Evolutionary conservation across 1,140 invertebrate genomes (phyloP).

Genomic region (Penaeus vannamei): DNA sequence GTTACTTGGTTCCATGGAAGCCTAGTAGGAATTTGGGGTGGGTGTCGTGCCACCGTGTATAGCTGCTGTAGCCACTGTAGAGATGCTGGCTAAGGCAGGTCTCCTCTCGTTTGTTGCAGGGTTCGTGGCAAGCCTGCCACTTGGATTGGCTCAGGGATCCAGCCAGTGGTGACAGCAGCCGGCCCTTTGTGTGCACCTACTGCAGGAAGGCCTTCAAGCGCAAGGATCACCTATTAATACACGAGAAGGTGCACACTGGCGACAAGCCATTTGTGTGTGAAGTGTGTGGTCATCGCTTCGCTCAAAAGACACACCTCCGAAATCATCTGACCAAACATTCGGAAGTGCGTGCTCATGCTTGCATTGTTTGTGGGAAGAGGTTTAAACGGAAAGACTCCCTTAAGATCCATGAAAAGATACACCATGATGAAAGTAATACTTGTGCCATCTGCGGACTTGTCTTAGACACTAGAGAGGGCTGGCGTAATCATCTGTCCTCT

Average conservation of each 20-base stretch:
- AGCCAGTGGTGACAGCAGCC: slow-evolving; percentile 72
- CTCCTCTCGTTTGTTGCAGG: slow-evolving; percentile 64
- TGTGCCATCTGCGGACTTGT: slow-evolving; percentile 61
- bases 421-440: slow-evolving; percentile 61
- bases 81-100: slow-evolving; percentile 62
- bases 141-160: slow-evolving; percentile 59
- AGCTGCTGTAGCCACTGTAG: slow-evolving; percentile 46
- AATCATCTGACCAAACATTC: slow-evolving; percentile 68
- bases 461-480: slow-evolving; percentile 50
- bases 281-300: slow-evolving; percentile 66
- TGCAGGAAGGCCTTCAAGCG: slow-evolving; percentile 79
- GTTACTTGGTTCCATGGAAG: too few relatives aligned
- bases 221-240: slow-evolving; percentile 80
- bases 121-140: slow-evolving; percentile 58
- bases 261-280: slow-evolving; percentile 73
- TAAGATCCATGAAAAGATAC: slow-evolving; percentile 67
- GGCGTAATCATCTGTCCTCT: slow-evolving; percentile 52
- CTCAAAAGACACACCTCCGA: slow-evolving; percentile 66
- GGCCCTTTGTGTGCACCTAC: slow-evolving; percentile 78
- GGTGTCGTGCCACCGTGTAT: slow-evolving; percentile 19
- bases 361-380: slow-evolving; percentile 63
- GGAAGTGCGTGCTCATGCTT: slow-evolving; percentile 65
- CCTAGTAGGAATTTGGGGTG: slow-evolving; percentile 31
- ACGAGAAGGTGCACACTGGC: slow-evolving; percentile 79
- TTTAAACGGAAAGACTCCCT: slow-evolving; percentile 68